Percentiles rank a stretch among this genome's conserved stretches.
These are phyloP conservation scores for Kobus ellipsiprymnus DNA, from an alignment of 2,113 vertebrate species.

Conservation along the genomic window DNA sequence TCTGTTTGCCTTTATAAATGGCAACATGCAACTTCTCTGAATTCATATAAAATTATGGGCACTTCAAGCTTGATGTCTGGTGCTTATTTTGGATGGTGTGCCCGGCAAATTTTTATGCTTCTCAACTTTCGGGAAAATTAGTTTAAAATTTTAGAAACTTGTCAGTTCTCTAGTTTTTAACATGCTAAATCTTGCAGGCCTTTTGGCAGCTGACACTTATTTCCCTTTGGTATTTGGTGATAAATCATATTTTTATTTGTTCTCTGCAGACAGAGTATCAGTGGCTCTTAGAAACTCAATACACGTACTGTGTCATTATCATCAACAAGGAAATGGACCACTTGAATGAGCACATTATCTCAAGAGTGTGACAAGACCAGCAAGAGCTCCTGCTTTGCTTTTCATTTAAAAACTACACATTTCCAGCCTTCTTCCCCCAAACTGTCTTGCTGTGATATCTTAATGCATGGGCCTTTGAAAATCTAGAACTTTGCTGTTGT, in stretches of 20 bases:
- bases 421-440: neutral
- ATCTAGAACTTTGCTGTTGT: neutral
- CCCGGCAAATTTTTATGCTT: slow-evolving; percentile 22
- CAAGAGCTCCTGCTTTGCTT: neutral
- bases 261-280: neutral
- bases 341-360: neutral
- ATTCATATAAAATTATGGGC: neutral
- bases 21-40: neutral
- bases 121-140: slow-evolving; percentile 44
- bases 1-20: slow-evolving; percentile 6
- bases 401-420: neutral
- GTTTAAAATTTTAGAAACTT: slow-evolving; percentile 37
- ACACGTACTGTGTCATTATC: neutral
- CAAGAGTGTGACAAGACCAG: neutral
- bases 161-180: slow-evolving; percentile 43
- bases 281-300: neutral
- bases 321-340: neutral
- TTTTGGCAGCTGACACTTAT: slow-evolving; percentile 27
- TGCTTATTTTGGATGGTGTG: slow-evolving; percentile 44
- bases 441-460: neutral
- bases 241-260: slow-evolving; percentile 41
- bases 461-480: neutral
- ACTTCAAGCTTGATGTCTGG: neutral
- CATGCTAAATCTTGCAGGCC: neutral
- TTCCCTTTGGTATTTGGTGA: slow-evolving; percentile 31